Conservation (phyloP, 2,113 vertebrate genomes). For the Hydrolagus affinis region DNA sequence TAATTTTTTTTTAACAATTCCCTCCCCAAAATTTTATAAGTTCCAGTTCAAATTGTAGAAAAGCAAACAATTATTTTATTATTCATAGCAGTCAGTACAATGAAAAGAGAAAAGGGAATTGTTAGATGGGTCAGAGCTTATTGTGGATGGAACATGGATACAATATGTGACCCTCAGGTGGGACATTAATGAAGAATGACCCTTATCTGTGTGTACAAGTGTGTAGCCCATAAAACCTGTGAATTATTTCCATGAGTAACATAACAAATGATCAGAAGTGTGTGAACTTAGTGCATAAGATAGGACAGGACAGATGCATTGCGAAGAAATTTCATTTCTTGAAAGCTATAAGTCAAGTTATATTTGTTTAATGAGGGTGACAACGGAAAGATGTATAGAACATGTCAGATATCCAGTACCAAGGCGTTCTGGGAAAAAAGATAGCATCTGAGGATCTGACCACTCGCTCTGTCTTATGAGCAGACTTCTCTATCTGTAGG, state of each 20-base stretch:
- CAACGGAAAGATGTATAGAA: conserved; percentile 87
- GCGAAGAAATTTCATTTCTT: conserved; percentile 76
- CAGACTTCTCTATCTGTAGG: conserved; percentile 71
- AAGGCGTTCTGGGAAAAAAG: conserved; percentile 71
- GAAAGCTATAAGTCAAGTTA: conserved; percentile 71
- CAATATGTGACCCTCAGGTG: neutral
- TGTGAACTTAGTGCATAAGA: conserved; percentile 33
- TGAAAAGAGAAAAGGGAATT: neutral
- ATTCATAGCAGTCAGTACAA: neutral
- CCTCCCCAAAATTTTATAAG: neutral
- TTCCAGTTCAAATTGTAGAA: neutral
- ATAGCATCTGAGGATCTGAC: conserved; percentile 82
- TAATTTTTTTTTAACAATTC: neutral
- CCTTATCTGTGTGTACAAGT: neutral
- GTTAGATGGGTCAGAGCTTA: neutral
- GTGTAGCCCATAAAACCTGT: neutral
- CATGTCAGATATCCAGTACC: conserved; percentile 81
- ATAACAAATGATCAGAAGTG: conserved; percentile 10
- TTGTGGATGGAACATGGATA: neutral
- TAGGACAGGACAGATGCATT: conserved; percentile 42
- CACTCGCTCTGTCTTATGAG: conserved; percentile 79
- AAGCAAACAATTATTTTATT: neutral
- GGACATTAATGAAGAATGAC: neutral
- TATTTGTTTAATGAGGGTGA: conserved; percentile 87
- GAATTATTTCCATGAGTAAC: neutral